Base-by-base conservation (phyloP, 1,140 invertebrate genomes). In the Drosophila sproati region DNA sequence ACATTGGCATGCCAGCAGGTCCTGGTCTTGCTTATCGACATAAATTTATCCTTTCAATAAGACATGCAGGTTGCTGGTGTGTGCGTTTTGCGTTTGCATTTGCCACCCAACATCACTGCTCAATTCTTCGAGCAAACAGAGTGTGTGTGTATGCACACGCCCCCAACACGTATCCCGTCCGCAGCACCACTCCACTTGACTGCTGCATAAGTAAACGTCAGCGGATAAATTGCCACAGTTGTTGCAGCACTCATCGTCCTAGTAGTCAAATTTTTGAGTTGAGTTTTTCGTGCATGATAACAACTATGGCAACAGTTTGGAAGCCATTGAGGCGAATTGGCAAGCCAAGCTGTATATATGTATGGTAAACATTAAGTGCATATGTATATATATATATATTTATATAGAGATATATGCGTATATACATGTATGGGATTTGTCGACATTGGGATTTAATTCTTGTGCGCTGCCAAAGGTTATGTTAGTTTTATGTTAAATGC, bases 401-500 rank as follows among this genome's bases (percentile, higher is more conserved):
- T 12, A 60, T 60, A 32, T 60, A 47, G 20, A 20, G 39, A 10
- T 41, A 41, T 41, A 41, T 41, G 39, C 31, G 47, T 56, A n/a
- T 67, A 7, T 47, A 32, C 35, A 45, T 34, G 29, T 47, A 47
- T 56, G 8, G 43, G 47, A 34, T 29, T 10, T 48, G 51, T 52
- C 52, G 29, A 43, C 62, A 68, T 48, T 61, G 8, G 43, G 56
- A 69, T 62, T 61, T 69, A 35, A 55, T 50, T 57, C 55, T 57
- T 32, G 74, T 52, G 55, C 43, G 20, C n/a, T 73, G 88, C 80
- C 83, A 88, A 89, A 91, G 88, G 88, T 91, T 88, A 83, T 91
- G 82, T 91, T 91, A 91, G 88, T 80, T 91, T 80, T 91, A 86
- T 88, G 83, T 88, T 91, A 88, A 91, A 85, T 91, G 83, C 85